Conservation (phyloP, 2,113 vertebrate genomes). For the Burhinus oedicnemus region DNA sequence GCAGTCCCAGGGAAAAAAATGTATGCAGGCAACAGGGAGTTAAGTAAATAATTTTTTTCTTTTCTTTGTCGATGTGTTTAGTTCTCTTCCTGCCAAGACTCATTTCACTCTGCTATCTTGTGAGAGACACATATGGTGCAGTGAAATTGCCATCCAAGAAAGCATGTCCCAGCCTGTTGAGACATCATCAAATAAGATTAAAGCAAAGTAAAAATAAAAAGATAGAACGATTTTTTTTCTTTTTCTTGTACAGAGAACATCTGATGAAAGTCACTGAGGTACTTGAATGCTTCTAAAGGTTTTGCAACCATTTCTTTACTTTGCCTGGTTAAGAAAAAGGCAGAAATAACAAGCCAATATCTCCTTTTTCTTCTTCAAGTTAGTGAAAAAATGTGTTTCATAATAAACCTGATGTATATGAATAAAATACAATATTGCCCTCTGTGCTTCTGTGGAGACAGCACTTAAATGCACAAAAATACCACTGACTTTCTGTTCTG, state of each 20-base stretch:
- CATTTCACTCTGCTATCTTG: slow-evolving; percentile 91
- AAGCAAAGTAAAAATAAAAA: slow-evolving; percentile 96
- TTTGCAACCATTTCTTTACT: slow-evolving; percentile 82
- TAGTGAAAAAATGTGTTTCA: slow-evolving; percentile 66
- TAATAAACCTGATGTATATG: slow-evolving; percentile 77
- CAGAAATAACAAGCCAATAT: slow-evolving; percentile 69
- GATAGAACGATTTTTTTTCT: slow-evolving; percentile 86
- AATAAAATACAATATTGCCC: slow-evolving; percentile 74
- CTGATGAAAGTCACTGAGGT: slow-evolving; percentile 88
- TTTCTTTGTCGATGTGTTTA: slow-evolving; percentile 86
- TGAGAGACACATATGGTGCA: slow-evolving; percentile 96
- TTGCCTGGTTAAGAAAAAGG: slow-evolving; percentile 80
- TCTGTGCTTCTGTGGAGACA: slow-evolving; percentile 46
- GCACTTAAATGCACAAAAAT: slow-evolving; percentile 24
- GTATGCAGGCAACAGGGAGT: slow-evolving; percentile 85
- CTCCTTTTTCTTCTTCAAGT: slow-evolving; percentile 72
- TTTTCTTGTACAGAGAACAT: slow-evolving; percentile 85
- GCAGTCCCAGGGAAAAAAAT: slow-evolving; percentile 52
- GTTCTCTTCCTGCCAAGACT: slow-evolving; percentile 92
- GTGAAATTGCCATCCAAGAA: slow-evolving; percentile 97
- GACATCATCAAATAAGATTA: slow-evolving; percentile 99
- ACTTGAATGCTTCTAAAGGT: slow-evolving; percentile 85
- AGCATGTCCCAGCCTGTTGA: slow-evolving; percentile 99
- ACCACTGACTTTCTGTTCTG: neutral
- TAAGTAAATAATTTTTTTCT: slow-evolving; percentile 84